Conservation (phyloP, 2,797 vertebrate genomes). For the Rhabdophis nuchalis region DNA sequence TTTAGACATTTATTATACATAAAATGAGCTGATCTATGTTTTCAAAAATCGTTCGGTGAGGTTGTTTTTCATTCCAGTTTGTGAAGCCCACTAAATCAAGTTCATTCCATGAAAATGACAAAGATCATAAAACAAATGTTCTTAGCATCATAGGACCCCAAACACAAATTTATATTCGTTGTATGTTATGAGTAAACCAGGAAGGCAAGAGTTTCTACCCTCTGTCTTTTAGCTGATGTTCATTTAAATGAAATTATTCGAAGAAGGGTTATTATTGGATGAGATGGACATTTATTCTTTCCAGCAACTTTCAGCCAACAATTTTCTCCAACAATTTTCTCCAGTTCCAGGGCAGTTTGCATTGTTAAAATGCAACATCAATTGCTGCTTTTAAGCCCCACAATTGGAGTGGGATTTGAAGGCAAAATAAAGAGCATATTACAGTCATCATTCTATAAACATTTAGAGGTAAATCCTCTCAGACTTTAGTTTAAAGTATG, state of each 20-base stretch:
- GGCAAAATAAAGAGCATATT: not conserved
- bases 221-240: slow-evolving; percentile 23
- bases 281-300: not conserved
- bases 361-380: not conserved
- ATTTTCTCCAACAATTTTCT: not conserved
- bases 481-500: not conserved
- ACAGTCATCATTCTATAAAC: not conserved
- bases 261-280: not conserved
- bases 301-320: not conserved
- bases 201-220: slow-evolving; percentile 23
- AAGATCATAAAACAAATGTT: slow-evolving; percentile 55
- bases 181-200: slow-evolving; percentile 46
- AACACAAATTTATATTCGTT: slow-evolving; percentile 54
- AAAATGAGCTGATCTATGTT: slow-evolving; percentile 44
- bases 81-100: slow-evolving; percentile 57
- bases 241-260: slow-evolving; percentile 33
- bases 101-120: slow-evolving; percentile 55
- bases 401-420: not conserved
- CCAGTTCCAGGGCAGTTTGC: not conserved
- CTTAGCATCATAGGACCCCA: slow-evolving; percentile 36
- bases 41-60: slow-evolving; percentile 37
- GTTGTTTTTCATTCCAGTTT: slow-evolving; percentile 52
- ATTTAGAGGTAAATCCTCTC: not conserved
- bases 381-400: not conserved
- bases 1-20: slow-evolving; percentile 45